Conservation (phyloP, 1,140 invertebrate genomes). For the Holotrichia oblita region DNA sequence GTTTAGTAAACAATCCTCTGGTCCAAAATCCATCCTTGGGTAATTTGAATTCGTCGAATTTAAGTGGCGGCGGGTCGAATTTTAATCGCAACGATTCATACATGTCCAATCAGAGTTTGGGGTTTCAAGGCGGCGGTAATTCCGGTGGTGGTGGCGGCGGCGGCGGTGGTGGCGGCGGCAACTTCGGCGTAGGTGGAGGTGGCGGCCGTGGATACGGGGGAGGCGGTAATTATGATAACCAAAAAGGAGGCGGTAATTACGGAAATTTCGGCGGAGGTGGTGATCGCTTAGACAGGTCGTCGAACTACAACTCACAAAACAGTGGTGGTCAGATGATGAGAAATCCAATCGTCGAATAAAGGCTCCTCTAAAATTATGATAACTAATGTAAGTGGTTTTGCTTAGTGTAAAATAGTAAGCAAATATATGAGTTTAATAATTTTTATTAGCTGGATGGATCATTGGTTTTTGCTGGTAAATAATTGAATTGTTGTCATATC, state of each 20-base stretch:
- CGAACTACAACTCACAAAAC: constrained; percentile 22
- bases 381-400: constrained; percentile 73
- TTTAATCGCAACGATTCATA: constrained; percentile 52
- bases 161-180: too few species aligned
- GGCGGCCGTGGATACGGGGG: not conserved
- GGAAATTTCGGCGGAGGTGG: constrained; percentile 21
- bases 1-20: constrained; percentile 51
- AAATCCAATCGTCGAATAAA: constrained; percentile 44
- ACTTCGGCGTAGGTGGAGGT: not conserved
- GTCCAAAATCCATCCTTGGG: constrained; percentile 53
- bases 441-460: constrained; percentile 30
- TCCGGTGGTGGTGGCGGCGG: constrained; percentile 58
- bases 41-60: constrained; percentile 51
- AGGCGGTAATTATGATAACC: constrained; percentile 27
- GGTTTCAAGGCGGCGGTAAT: constrained; percentile 47
- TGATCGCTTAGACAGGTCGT: not conserved
- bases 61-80: constrained; percentile 49
- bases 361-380: constrained; percentile 77
- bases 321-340: constrained; percentile 37
- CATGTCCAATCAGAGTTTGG: constrained; percentile 41
- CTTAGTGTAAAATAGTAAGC: not conserved
- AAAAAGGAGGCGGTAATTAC: constrained; percentile 27
- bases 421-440: constrained; percentile 25
- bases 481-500: not conserved
- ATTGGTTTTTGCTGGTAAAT: constrained; percentile 1